phyloP scores from a whole-genome alignment of 2,797 vertebrate species.

The Pogoniulus pusillus region DNA sequence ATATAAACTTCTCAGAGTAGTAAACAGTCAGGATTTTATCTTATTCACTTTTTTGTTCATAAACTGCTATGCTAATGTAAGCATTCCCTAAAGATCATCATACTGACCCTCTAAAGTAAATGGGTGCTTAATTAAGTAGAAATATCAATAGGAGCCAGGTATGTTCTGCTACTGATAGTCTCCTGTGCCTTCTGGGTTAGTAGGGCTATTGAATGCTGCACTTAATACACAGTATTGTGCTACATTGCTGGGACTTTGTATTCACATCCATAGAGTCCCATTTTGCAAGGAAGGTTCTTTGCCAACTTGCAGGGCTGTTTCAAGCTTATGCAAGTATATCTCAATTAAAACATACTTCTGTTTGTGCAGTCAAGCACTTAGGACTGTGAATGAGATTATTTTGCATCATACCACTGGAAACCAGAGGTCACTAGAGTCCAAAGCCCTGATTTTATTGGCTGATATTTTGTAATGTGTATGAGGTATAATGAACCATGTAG shows the following conservation, averaged over 20 bases:
- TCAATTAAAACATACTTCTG: not conserved
- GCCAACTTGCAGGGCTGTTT: not conserved
- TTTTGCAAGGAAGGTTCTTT: not conserved
- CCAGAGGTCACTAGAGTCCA: not conserved
- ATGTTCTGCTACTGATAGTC: not conserved
- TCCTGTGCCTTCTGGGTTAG: not conserved
- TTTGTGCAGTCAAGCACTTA: not conserved
- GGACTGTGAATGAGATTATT: not conserved
- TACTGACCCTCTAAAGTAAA: not conserved
- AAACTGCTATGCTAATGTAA: not conserved
- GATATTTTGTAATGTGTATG: not conserved
- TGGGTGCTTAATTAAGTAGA: not conserved
- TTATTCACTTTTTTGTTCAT: not conserved
- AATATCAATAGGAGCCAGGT: not conserved
- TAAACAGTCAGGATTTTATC: not conserved
- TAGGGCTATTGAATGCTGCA: not conserved
- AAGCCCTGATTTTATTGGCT: not conserved
- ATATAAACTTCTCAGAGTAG: not conserved
- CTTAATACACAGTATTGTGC: not conserved
- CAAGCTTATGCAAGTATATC: not conserved
- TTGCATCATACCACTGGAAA: not conserved
- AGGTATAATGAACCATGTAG: not conserved
- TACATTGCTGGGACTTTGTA: not conserved
- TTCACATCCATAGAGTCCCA: fast-evolving
- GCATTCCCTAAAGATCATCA: not conserved